phyloP scores from a whole-genome alignment of 2,888 invertebrate species.

The Trichogramma dendrolimi region DNA sequence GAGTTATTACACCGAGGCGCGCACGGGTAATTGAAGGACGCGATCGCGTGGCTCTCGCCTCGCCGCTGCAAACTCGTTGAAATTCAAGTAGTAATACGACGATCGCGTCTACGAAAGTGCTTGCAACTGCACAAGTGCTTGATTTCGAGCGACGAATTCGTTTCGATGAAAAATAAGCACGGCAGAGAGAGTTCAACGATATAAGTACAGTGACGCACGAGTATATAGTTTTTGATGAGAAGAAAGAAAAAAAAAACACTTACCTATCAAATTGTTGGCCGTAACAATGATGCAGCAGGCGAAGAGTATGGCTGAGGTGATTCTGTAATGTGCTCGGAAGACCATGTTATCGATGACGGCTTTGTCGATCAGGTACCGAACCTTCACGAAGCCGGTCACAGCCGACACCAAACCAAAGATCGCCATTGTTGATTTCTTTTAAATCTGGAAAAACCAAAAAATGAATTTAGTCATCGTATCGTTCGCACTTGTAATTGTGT shows the following conservation, averaged over 20 bases:
- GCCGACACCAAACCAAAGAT: conserved; percentile 81
- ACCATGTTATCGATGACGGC: conserved; percentile 87
- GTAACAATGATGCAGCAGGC: conserved; percentile 83
- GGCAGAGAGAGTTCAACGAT: not conserved
- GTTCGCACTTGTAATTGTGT: no score
- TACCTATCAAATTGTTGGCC: conserved; percentile 85
- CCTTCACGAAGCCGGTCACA: conserved; percentile 85
- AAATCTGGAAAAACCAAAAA: conserved; percentile 28
- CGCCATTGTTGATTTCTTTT: conserved; percentile 60
- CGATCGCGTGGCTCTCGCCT: no score
- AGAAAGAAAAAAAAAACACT: conserved; percentile 44
- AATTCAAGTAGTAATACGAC: no score
- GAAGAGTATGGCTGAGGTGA: conserved; percentile 81
- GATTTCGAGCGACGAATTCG: not conserved
- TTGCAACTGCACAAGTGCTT: no score
- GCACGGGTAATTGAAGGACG: no score
- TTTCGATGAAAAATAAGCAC: not conserved
- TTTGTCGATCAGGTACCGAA: conserved; percentile 82
- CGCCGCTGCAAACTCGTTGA: no score
- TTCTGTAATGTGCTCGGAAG: conserved; percentile 83
- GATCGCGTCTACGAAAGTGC: no score
- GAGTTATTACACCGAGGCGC: no score
- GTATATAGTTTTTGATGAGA: not conserved
- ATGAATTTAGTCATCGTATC: not conserved
- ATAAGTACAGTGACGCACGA: not conserved